These are phyloP conservation scores for Papilio protenor DNA, from an alignment of 2,888 invertebrate genomes.

Conservation along the genomic window DNA sequence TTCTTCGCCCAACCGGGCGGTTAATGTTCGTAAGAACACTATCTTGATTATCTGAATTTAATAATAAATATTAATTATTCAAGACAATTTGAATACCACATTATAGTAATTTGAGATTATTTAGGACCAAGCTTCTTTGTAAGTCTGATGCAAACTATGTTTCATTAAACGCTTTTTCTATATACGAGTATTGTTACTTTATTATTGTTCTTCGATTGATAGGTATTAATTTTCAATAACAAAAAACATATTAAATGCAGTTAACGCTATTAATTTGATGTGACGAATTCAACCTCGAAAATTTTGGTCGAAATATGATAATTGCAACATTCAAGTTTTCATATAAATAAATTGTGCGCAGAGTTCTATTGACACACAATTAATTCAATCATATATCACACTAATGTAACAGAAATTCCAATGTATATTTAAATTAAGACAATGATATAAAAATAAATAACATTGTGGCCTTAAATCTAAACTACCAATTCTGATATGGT, in stretches of 20 bases:
- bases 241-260: slow-evolving; percentile 9
- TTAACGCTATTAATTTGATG: slow-evolving; percentile 2
- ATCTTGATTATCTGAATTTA: background rate
- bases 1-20: too few relatives aligned
- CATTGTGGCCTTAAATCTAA: slow-evolving; percentile 19
- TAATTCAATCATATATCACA: slow-evolving; percentile 34
- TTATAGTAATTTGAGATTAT: background rate
- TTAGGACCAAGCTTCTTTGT: background rate
- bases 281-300: slow-evolving; percentile 36
- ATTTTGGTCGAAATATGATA: slow-evolving; percentile 39
- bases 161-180: background rate
- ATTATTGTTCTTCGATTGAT: background rate
- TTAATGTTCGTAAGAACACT: background rate
- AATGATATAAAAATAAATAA: slow-evolving; percentile 28
- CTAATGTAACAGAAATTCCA: slow-evolving; percentile 27
- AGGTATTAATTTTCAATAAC: background rate
- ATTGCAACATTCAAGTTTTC: slow-evolving; percentile 38
- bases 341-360: slow-evolving; percentile 37
- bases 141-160: background rate
- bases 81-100: background rate
- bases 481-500: slow-evolving; percentile 8
- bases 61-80: background rate
- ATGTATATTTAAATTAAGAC: slow-evolving; percentile 24
- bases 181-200: background rate
- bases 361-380: slow-evolving; percentile 39